Evolutionary conservation across 2,113 vertebrate species (phyloP), one percentile per base, ranked within the genome.

Genomic region (Herpailurus yagouaroundi): DNA sequence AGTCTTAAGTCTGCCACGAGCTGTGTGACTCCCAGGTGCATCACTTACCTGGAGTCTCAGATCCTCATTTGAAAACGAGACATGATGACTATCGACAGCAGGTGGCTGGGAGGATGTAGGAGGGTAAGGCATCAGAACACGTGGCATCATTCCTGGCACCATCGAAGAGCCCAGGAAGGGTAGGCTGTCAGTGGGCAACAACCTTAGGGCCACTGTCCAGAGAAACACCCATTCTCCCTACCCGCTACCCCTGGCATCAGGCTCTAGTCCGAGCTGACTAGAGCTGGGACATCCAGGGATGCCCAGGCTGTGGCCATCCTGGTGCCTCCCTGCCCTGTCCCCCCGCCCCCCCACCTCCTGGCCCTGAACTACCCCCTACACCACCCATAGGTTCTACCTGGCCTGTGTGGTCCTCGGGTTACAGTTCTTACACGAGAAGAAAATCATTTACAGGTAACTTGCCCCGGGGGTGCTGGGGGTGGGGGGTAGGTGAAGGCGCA

Each of bases 361-460:
- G 80, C 0, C 36, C 45, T 97, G 96, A 97, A 29, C 74, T 97
- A 0, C 19, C 57, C 29, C 23, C 31, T 21, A 0, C 16, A 29
- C 66, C 64, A 85, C 77, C 21, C 94, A 0, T 97, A 99, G 99
- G 98, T 99, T 99, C 98, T 99, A 99, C 93, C 97, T 99, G 68
- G 99, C 99, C 38, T 99, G 99, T 27, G 99, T 99, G 36, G 98
- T 99, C 86, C 98, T 99, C 98, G 99, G 99, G 41, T 98, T 99
- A 41, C 99, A 99, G 98, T 99, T 99, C 89, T 98, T 99, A 48
- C 99, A 99, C 0, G 99, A 99, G 96, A 99, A 99, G 98, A 99
- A 99, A 98, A 99, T 99, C 89, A 99, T 99, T 98, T 99, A 99
- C 97, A 99, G 99, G 99, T 99, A 98, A 98, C 3, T 69, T 29